Conservation (phyloP, 2,888 invertebrate species). For the Epinotia brunnichana region DNA sequence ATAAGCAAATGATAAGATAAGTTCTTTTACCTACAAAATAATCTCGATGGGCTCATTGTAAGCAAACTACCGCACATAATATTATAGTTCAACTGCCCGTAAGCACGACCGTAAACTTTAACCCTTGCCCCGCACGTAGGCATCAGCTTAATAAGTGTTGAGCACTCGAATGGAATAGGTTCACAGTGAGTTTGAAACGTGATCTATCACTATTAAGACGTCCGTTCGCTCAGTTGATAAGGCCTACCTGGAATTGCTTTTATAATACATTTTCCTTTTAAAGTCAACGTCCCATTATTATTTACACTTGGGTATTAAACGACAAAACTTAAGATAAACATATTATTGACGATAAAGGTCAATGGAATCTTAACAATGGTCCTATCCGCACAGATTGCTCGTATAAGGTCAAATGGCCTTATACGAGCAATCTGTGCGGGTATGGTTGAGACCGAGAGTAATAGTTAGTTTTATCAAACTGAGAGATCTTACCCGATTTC, state of each 20-base stretch:
- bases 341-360: constrained; percentile 36
- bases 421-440: too few species aligned
- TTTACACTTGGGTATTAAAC: neutral
- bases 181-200: constrained; percentile 36
- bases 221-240: constrained; percentile 34
- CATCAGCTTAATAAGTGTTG: constrained; percentile 23
- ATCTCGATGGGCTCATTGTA: constrained; percentile 17
- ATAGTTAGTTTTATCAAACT: constrained; percentile 48
- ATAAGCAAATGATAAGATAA: neutral
- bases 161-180: constrained; percentile 36
- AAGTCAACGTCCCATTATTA: neutral
- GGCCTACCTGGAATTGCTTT: constrained; percentile 6
- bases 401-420: constrained; percentile 39
- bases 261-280: constrained; percentile 24
- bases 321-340: constrained; percentile 19
- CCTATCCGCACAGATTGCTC: constrained; percentile 28
- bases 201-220: constrained; percentile 42
- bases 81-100: constrained; percentile 27
- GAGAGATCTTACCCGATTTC: constrained; percentile 84
- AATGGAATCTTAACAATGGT: constrained; percentile 40
- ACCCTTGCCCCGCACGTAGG: constrained; percentile 26
- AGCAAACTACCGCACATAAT: constrained; percentile 24
- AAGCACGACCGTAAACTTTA: constrained; percentile 30
- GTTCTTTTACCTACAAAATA: constrained; percentile 21
- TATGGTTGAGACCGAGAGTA: constrained; percentile 36